phyloP scores from a whole-genome alignment of 2,113 vertebrate genomes.

The Callipepla californica region DNA sequence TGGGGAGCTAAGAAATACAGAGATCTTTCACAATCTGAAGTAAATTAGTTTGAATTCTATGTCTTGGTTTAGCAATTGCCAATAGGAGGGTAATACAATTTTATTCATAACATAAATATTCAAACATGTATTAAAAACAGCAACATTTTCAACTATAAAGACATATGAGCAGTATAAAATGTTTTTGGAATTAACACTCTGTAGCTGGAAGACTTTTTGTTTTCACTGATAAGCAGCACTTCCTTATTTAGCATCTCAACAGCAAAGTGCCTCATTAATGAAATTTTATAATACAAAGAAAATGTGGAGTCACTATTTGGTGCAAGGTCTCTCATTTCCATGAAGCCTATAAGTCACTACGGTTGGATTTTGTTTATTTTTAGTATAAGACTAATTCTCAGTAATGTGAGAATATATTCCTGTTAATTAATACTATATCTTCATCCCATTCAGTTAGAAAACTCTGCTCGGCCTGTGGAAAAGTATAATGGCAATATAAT shows the following conservation, averaged over 20 bases:
- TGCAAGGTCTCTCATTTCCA: not conserved
- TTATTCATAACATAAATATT: not conserved
- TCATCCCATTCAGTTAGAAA: constrained; percentile 19
- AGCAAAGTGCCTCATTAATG: not conserved
- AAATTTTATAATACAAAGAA: not conserved
- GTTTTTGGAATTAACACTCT: not conserved
- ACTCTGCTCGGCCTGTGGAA: constrained; percentile 16
- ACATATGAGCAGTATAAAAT: not conserved
- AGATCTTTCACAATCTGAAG: not conserved
- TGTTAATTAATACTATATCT: constrained; percentile 42
- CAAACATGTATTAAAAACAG: not conserved
- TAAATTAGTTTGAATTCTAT: not conserved
- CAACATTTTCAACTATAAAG: not conserved
- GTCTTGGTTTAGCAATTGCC: not conserved
- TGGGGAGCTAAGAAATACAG: not conserved
- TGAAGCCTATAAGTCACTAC: not conserved
- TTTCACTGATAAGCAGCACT: not conserved
- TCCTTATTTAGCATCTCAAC: not conserved
- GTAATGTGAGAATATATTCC: not conserved
- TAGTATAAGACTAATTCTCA: not conserved
- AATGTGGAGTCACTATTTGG: not conserved
- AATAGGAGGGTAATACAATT: not conserved
- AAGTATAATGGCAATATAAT: constrained; percentile 63
- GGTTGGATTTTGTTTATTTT: not conserved
- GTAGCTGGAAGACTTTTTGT: not conserved